Evolutionary conservation across 2,888 invertebrate genomes (phyloP).

Genomic region (Operophtera brumata): DNA sequence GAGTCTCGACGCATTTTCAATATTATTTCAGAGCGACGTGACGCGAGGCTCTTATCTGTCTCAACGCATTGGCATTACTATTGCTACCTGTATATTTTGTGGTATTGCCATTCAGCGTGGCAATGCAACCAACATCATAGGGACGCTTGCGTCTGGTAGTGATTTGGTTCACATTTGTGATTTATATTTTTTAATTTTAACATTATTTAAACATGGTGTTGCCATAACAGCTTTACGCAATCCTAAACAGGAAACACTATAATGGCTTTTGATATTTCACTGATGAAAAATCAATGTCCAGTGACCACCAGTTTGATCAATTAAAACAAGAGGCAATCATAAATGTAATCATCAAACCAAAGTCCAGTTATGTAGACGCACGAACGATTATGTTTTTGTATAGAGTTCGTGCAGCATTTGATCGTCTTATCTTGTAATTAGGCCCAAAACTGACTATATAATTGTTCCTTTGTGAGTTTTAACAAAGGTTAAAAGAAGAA

Average conservation of each 20-base stretch:
- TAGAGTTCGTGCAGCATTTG: constrained; percentile 1
- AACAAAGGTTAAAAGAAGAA: not conserved
- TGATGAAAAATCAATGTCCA: not conserved
- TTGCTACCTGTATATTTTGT: too few species aligned
- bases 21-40: too few species aligned
- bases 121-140: too few species aligned
- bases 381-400: constrained; percentile 6
- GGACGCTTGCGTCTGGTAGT: too few species aligned
- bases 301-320: constrained; percentile 22
- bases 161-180: too few species aligned
- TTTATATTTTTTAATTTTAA: too few species aligned
- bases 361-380: constrained; percentile 24
- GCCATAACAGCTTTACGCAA: not conserved
- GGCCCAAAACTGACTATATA: not conserved
- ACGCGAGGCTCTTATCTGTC: too few species aligned
- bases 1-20: too few species aligned
- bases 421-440: constrained; percentile 21
- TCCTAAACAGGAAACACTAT: not conserved
- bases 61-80: too few species aligned
- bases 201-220: not conserved
- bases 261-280: not conserved
- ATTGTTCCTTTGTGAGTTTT: not conserved
- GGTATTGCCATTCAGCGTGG: too few species aligned
- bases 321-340: constrained; percentile 26
- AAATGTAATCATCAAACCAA: constrained; percentile 29